A percentile compares a stretch with the other conserved stretches of the same genome.
These are phyloP conservation scores for Melikaiella ostensackeni DNA, from an alignment of 2,888 invertebrate species.

Conservation along the genomic window DNA sequence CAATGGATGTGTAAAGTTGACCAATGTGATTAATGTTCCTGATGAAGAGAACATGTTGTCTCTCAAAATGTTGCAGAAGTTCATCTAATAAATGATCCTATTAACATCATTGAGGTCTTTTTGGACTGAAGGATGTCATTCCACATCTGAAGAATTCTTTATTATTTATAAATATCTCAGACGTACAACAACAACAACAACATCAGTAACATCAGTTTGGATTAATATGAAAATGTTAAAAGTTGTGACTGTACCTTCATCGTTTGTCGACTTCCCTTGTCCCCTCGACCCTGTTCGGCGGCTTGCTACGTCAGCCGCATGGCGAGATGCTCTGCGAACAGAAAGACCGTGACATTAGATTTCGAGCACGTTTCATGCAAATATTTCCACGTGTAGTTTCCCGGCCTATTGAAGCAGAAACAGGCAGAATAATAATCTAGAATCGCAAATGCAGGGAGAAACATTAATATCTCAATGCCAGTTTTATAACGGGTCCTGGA, in stretches of 20 bases:
- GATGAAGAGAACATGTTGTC: too few relatives aligned
- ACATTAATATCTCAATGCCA: slow-evolving; percentile 40
- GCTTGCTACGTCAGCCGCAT: slow-evolving; percentile 62
- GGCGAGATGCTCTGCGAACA: slow-evolving; percentile 62
- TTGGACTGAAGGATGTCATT: too few relatives aligned
- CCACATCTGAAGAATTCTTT: too few relatives aligned
- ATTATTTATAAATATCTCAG: too few relatives aligned
- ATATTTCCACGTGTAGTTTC: slow-evolving; percentile 17
- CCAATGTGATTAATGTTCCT: too few relatives aligned
- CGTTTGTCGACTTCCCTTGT: slow-evolving; percentile 44
- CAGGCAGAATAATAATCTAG: slow-evolving; percentile 31
- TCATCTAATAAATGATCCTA: too few relatives aligned
- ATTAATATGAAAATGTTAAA: too few relatives aligned
- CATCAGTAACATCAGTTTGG: too few relatives aligned
- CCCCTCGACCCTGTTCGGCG: slow-evolving; percentile 55
- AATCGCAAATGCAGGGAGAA: slow-evolving; percentile 22
- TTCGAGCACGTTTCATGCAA: slow-evolving; percentile 35
- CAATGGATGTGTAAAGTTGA: too few relatives aligned
- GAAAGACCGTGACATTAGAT: slow-evolving; percentile 41
- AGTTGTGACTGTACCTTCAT: slow-evolving; percentile 25
- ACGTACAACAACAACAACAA: too few relatives aligned
- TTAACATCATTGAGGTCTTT: too few relatives aligned
- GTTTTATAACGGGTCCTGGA: slow-evolving; percentile 27
- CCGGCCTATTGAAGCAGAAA: slow-evolving; percentile 26
- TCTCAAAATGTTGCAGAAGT: too few relatives aligned